These are phyloP conservation scores for Prietella phreatophila DNA, from an alignment of 2,113 vertebrate genomes.

Conservation along the genomic window DNA sequence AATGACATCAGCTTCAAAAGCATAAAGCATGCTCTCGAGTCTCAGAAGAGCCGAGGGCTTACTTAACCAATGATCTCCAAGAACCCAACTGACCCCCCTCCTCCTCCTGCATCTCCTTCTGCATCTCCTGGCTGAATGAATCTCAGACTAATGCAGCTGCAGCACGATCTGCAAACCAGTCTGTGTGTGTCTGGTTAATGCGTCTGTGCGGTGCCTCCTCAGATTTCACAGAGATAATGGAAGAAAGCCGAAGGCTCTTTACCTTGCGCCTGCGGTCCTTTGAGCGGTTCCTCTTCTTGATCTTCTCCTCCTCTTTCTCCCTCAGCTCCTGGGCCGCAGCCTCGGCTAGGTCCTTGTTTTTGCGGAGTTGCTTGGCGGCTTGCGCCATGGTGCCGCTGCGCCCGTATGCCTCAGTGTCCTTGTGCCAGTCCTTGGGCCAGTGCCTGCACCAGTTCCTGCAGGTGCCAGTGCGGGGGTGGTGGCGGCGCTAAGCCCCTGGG, in stretches of 20 bases:
- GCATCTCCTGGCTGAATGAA: slow-evolving; percentile 48
- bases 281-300: slow-evolving; percentile 90
- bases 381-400: slow-evolving; percentile 87
- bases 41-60: slow-evolving; percentile 31
- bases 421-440: slow-evolving; percentile 52
- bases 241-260: slow-evolving; percentile 22
- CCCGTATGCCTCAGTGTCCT: slow-evolving; percentile 46
- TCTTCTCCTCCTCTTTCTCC: slow-evolving; percentile 93
- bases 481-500: slow-evolving; percentile 46
- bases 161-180: slow-evolving; percentile 58
- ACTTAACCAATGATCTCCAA: slow-evolving; percentile 47
- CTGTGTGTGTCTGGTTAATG: slow-evolving; percentile 56
- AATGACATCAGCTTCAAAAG: slow-evolving; percentile 39
- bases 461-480: slow-evolving; percentile 52
- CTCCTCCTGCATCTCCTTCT: neutral
- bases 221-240: neutral
- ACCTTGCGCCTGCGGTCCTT: slow-evolving; percentile 96
- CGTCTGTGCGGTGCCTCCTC: slow-evolving; percentile 51
- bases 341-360: slow-evolving; percentile 95
- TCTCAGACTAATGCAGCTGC: slow-evolving; percentile 27
- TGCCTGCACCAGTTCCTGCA: slow-evolving; percentile 38
- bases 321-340: slow-evolving; percentile 91
- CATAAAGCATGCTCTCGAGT: slow-evolving; percentile 19
- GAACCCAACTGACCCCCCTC: slow-evolving; percentile 35
- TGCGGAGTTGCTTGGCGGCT: slow-evolving; percentile 96